A percentile compares a stretch with the other conserved stretches of the same genome.
Conservation (phyloP, 2,113 vertebrate genomes). For the Amphiprion percula region DNA sequence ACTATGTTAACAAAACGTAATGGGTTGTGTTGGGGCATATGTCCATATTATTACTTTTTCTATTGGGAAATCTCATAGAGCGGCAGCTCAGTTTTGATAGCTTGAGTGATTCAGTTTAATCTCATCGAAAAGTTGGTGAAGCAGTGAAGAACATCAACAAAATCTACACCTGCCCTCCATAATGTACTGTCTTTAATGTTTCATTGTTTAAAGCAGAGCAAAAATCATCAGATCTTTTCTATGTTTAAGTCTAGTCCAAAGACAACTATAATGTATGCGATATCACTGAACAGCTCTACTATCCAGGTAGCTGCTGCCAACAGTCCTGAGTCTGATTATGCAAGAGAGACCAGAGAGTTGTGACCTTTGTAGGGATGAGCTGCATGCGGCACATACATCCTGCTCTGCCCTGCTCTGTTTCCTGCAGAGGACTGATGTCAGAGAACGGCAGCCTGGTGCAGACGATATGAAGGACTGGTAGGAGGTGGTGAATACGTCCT, state of each 20-base stretch:
- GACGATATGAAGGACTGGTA: conserved; percentile 41
- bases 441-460: conserved; percentile 26
- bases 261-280: neutral
- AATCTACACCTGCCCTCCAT: no score
- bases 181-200: no score
- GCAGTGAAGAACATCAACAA: no score
- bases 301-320: conserved; percentile 32
- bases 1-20: no score
- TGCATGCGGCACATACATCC: conserved; percentile 67
- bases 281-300: conserved; percentile 12
- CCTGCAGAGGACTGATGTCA: conserved; percentile 77
- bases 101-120: no score
- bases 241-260: neutral
- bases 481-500: conserved; percentile 52
- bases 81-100: no score
- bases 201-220: neutral
- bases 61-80: no score
- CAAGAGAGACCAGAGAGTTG: conserved; percentile 54
- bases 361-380: conserved; percentile 66
- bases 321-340: conserved; percentile 59
- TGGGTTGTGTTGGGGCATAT: no score
- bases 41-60: no score
- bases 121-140: no score
- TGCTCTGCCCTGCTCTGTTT: conserved; percentile 75
- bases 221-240: neutral